Percentiles rank a stretch among this genome's conserved stretches.
These are phyloP conservation scores for Oryzias sinensis DNA, from an alignment of 2,797 vertebrate genomes.

Conservation along the genomic window DNA sequence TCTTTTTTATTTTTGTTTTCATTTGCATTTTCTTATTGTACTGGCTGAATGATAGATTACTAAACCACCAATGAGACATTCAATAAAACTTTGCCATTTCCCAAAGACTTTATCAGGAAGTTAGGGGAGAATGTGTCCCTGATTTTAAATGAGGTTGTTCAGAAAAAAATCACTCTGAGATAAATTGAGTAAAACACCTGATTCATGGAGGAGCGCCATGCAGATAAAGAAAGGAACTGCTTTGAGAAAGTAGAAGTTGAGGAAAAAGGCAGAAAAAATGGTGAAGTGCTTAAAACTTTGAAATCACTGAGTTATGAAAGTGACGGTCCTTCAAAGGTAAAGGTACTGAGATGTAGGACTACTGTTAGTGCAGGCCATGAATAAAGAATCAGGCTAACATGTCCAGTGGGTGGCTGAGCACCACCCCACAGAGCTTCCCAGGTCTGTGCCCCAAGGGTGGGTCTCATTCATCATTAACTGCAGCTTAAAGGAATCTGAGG, in stretches of 20 bases:
- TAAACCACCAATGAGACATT: constrained; percentile 11
- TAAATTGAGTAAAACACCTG: constrained; percentile 17
- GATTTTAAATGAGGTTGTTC: constrained; percentile 12
- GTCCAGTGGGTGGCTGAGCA: constrained; percentile 35
- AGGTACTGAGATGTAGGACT: constrained; percentile 12
- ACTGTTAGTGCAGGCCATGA: constrained; percentile 52
- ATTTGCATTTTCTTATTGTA: constrained; percentile 11
- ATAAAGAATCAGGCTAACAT: constrained; percentile 55
- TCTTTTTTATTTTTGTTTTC: background rate
- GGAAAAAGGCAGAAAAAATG: constrained; percentile 4
- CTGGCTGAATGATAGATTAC: constrained; percentile 10
- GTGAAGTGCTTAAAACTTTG: constrained; percentile 23
- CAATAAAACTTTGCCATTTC: constrained; percentile 5
- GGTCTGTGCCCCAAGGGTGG: constrained; percentile 39
- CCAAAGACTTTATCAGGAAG: constrained; percentile 1
- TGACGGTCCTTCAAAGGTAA: constrained; percentile 25
- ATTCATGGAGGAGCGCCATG: background rate
- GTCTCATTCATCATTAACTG: constrained; percentile 69
- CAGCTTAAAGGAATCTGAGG: constrained; percentile 57
- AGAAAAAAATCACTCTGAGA: constrained; percentile 5
- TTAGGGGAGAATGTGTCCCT: background rate
- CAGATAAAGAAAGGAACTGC: constrained; percentile 14
- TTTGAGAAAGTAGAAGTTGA: constrained; percentile 16
- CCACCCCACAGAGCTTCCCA: constrained; percentile 40
- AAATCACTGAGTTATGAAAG: constrained; percentile 27